Evolutionary conservation across 2,113 vertebrate genomes (phyloP), one percentile per base, ranked within the genome.

Genomic region (Drymodes brunneopygia): DNA sequence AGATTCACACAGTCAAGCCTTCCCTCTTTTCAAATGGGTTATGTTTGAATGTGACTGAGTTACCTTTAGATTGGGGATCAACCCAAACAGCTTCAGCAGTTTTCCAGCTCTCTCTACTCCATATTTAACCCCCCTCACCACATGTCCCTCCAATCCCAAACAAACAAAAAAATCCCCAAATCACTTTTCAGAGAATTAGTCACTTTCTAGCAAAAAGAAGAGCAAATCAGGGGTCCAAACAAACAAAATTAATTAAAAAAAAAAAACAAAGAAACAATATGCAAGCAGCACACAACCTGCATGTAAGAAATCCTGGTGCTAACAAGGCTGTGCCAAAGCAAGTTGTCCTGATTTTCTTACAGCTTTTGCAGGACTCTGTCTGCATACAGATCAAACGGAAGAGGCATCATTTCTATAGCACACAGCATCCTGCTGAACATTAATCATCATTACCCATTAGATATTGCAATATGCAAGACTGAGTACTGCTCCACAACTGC

Each of bases 381-480:
- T 91, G 90, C 66, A 88, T 83, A 75, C 58, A 90, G 47, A 92
- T 12, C 3, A 4, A 93, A 88, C 6, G 27, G 54, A 95, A 90
- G 36, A 73, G 36, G 57, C 36, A 87, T 72, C 12, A 35, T 67
- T 85, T 90, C 73, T 72, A 22, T 5, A 81, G 48, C 67, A 85
- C 54, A 20, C 56, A 92, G 92, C 40, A 71, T 89, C 75, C 64
- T 23, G 11, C 54, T 73, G 75, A 84, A 87, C 83, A 92, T 96
- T 96, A 95, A 96, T 96, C 92, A 81, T 65, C 53, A 56, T 93
- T 93, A 92, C 80, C 80, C 72, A 88, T 95, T 82, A 90, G 19
- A 54, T 44, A 69, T 40, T 91, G 79, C 84, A 91, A 88, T 84
- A 87, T 86, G 81, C 85, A 95, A 93, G 79, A 90, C 40, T 65